Evolutionary conservation across 2,888 invertebrate species (phyloP), one percentile per base, ranked within the genome.

Genomic region (Brenthis hecate): DNA sequence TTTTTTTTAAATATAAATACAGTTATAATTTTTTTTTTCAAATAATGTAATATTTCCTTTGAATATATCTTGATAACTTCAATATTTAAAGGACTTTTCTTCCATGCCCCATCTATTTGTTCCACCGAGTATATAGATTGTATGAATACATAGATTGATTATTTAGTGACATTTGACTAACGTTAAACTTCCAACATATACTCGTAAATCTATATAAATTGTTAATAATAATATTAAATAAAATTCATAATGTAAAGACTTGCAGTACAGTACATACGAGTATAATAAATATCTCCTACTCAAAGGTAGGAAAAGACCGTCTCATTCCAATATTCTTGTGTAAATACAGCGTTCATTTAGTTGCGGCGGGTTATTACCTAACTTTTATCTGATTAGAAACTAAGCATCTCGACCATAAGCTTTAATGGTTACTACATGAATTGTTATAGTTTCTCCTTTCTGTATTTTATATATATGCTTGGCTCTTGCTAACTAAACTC

Each of bases 351-450:
- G 69, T 65, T 71, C 68, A 58, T 73, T 73, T 65, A 69, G 68
- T 65, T 65, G 67, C 70, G 65, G 57, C 62, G 65, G 66, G 69
- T 70, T 72, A 73, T 73, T 67, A 69, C 68, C 69, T 65, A 73
- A 73, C 73, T 73, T 73, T 73, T 72, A 73, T 73, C 72, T 66
- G 68, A 70, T 70, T 73, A 72, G 72, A 72, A 72, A 73, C 72
- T 73, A 71, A 62, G 65, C 68, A 58, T 67, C 66, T 66, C 70
- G 61, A 50, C 61, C 69, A 63, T 70, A 60, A 70, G 58, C 63
- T 73, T 73, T 72, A 62, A 72, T 66, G 70, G 61, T 66, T 56
- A 68, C 61, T 65, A 57, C 56, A 65, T 70, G 66, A 66, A 68
- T 62, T 66, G 64, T 67, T 69, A 62, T 62, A 65, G 65, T 66